These are phyloP conservation scores for Bovichtus variegatus DNA, from an alignment of 2,797 vertebrate genomes.

Conservation along the genomic window DNA sequence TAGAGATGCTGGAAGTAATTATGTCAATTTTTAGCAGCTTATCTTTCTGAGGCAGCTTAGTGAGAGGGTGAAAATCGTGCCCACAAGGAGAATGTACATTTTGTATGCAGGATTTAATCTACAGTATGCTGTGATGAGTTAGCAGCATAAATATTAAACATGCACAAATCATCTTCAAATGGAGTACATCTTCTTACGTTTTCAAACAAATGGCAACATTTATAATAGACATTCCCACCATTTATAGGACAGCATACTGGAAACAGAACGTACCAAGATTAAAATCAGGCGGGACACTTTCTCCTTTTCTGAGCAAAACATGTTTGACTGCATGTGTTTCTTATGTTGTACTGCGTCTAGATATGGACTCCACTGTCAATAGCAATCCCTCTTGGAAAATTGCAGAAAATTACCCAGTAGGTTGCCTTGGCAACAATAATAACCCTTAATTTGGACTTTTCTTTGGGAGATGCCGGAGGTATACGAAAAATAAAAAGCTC, in stretches of 20 bases:
- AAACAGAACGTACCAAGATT: slow-evolving; percentile 9
- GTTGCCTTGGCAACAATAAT: slow-evolving; percentile 87
- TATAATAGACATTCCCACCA: slow-evolving; percentile 4
- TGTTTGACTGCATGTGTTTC: slow-evolving; percentile 25
- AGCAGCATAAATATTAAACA: slow-evolving; percentile 67
- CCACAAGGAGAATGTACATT: slow-evolving; percentile 52
- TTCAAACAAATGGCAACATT: slow-evolving; percentile 27
- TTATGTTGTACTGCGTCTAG: slow-evolving; percentile 30
- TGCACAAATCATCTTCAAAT: slow-evolving; percentile 43
- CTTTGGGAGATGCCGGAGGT: slow-evolving; percentile 72
- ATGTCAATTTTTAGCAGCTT: slow-evolving; percentile 65
- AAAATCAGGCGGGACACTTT: neutral
- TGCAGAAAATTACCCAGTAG: slow-evolving; percentile 81
- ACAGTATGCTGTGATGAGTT: slow-evolving; percentile 59
- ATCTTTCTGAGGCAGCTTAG: slow-evolving; percentile 71
- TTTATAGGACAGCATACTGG: neutral
- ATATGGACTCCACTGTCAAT: slow-evolving; percentile 65
- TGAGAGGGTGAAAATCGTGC: slow-evolving; percentile 43
- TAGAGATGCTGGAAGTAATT: slow-evolving; percentile 50
- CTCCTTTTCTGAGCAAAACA: neutral
- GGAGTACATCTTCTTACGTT: slow-evolving; percentile 38
- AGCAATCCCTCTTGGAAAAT: slow-evolving; percentile 76
- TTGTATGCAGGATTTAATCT: slow-evolving; percentile 65
- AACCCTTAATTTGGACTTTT: slow-evolving; percentile 84
- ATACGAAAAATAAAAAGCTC: slow-evolving; percentile 47